These are phyloP conservation scores for Pseudochaenichthys georgianus DNA, from an alignment of 2,797 vertebrate genomes.

Conservation along the genomic window DNA sequence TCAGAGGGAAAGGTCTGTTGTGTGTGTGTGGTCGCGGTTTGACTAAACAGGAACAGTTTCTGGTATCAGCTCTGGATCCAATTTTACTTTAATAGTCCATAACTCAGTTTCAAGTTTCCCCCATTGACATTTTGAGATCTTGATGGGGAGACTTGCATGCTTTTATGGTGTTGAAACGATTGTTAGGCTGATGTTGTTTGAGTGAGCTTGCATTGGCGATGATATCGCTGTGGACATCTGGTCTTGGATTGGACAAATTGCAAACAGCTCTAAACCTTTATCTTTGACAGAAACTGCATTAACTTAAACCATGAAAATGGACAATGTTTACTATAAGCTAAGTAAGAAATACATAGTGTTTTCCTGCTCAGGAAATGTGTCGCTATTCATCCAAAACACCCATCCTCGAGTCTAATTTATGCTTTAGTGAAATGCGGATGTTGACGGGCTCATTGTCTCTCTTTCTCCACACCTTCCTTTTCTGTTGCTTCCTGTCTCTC, in stretches of 20 bases:
- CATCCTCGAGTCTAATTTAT: not conserved
- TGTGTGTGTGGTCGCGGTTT: not conserved
- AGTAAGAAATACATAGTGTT: not conserved
- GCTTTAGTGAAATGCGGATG: conserved; percentile 9
- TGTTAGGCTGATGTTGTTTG: not conserved
- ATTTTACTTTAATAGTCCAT: conserved; percentile 1
- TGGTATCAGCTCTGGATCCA: conserved; percentile 24
- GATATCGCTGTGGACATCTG: not conserved
- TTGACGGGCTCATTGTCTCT: conserved; percentile 1
- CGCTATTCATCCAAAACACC: not conserved
- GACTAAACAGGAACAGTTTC: conserved; percentile 16
- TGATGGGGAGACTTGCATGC: not conserved
- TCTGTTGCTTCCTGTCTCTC: conserved; percentile 3
- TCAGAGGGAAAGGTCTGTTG: no score
- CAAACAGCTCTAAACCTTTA: not conserved
- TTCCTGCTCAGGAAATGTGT: not conserved
- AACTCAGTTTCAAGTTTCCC: conserved; percentile 2
- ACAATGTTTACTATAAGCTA: not conserved
- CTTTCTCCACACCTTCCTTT: not conserved
- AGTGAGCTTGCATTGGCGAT: not conserved
- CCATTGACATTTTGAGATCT: not conserved
- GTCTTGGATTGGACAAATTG: not conserved
- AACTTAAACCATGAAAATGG: not conserved
- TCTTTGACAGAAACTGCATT: not conserved
- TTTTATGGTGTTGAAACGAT: conserved; percentile 3